Evolutionary conservation across 2,888 invertebrate genomes (phyloP), one percentile per base, ranked within the genome.

Genomic region (Cheilosia pagana): DNA sequence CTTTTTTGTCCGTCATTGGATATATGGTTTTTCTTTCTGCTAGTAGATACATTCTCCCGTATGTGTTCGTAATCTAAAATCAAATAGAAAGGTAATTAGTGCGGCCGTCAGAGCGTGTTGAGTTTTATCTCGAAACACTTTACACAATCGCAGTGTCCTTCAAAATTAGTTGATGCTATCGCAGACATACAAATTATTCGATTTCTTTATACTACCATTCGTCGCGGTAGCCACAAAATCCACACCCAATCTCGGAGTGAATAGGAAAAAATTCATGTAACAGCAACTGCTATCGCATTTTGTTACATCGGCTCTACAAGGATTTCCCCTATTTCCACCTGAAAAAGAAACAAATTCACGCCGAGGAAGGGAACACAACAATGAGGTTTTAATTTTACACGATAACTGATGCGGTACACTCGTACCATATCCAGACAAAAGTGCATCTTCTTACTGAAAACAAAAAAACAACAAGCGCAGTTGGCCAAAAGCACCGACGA

Each of bases 361-460:
- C 8, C 62, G 45, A 23, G 16, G 23, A 53, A 53, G 43, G 74
- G 7, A 55, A 43, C 43, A 12, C 72, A 28, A 45, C 50, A 75
- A 55, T 19, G 28, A 28, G 8, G 65, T n/a, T 25, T 50, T 14
- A 53, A 14, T 19, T 25, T 16, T 41, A 65, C 57, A 65, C 39
- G 57, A 57, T 19, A 25, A 10, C 72, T 41, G 28, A 41, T 2
- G 19, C 28, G 25, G 41, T 25, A 65, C 57, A 57, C 21, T 43
- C 50, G n/a, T 25, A 28, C n/a, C 12, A 23, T 31, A 5, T 57
- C 57, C 68, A 71, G 16, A n/a, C 52, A 31, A 55, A 67, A 59
- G 21, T 77, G 67, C 60, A 82, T 77, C 77, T 77, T 82, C 71
- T 60, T 77, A 45, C 48, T 28, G 43, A 14, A 25, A 25, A 25